A percentile compares a stretch with the other conserved stretches of the same genome.
Evolutionary conservation across 2,888 invertebrate species (phyloP).

Genomic region (Xestobium rufovillosum): DNA sequence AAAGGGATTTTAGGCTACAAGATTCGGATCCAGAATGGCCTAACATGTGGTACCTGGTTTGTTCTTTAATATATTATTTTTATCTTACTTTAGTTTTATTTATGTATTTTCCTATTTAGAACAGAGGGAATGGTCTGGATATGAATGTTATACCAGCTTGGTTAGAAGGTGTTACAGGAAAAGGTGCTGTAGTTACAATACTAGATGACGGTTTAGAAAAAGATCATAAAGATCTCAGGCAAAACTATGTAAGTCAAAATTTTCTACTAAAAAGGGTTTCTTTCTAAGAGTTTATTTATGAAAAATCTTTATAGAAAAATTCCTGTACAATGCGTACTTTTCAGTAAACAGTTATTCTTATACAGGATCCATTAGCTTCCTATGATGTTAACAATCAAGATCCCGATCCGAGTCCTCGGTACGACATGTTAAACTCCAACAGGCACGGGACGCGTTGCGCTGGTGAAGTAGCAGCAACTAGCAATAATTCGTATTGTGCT

Average conservation of each 20-base stretch:
- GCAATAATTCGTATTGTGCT: slow-evolving; percentile 92
- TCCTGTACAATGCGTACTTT: background rate
- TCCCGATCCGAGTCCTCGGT: slow-evolving; percentile 93
- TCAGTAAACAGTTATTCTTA: slow-evolving; percentile 13
- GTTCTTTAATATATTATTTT: slow-evolving; percentile 38
- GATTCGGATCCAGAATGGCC: slow-evolving; percentile 81
- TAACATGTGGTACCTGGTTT: slow-evolving; percentile 96
- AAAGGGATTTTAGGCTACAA: slow-evolving; percentile 65
- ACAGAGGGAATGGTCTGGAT: slow-evolving; percentile 84
- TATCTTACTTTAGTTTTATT: slow-evolving; percentile 2
- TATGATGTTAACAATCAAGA: slow-evolving; percentile 97
- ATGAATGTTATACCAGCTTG: slow-evolving; percentile 97
- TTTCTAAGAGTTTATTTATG: background rate
- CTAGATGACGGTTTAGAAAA: slow-evolving; percentile 95
- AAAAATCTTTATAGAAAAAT: slow-evolving; percentile 3
- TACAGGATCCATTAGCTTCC: slow-evolving; percentile 87
- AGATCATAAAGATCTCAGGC: slow-evolving; percentile 85
- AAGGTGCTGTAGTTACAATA: slow-evolving; percentile 92
- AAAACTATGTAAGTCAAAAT: slow-evolving; percentile 78
- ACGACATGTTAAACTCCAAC: slow-evolving; percentile 95
- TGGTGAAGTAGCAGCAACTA: slow-evolving; percentile 95
- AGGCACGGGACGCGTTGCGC: slow-evolving; percentile 93
- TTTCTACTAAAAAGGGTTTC: background rate
- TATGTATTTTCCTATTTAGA: slow-evolving; percentile 47
- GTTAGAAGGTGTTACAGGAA: slow-evolving; percentile 89